Base-by-base conservation (phyloP, 53 echinoderm and acorn worm species). In the Astropecten irregularis region DNA sequence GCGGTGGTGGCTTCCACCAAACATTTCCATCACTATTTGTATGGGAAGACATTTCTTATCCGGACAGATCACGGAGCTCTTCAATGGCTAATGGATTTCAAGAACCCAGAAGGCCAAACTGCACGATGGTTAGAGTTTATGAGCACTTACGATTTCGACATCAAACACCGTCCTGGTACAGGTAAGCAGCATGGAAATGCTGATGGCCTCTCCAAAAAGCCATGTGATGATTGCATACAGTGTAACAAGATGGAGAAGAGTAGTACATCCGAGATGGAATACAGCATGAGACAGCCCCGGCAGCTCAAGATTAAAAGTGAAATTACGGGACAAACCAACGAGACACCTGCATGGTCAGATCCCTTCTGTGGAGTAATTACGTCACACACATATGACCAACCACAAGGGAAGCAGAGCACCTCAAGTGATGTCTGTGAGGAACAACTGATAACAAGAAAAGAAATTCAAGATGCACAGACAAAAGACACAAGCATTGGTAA, bases 11-110 rank as follows among this genome's bases (percentile, higher is more conserved):
- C 25, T 9, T 29, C 66, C 11, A 58, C 63, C 1, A 84, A 71
- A 44, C 71, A 84, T 26, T 71, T 85, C 19, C 85, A 85, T 19
- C 73, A 73, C 50, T 73, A 73, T 26, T 34, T 85, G 30, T 77
- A 68, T n/a, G 87, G 84, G 10, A 40, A 62, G 55, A 77, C 5
- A 23, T 66, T 86, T 29, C 23, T 38, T 2, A 40, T 71, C 2
- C 53, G 71, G 2, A 84, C 84, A 23, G 84, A 84, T 40, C 71
- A 84, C 36, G 70, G 54, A 11, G 54, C 84, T 1, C 44, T 84
- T 1, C 22, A 71, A n/a, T 71, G 71, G 87, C 9, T 86, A 16
- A 49, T 71, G 48, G 48, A 3, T n/a, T n/a, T n/a, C n/a, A n/a
- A n/a, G n/a, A n/a, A n/a, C n/a, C n/a, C n/a, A n/a, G n/a, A n/a